These are phyloP conservation scores for Helicoverpa armigera DNA, from an alignment of 1,140 invertebrate species.

Conservation along the genomic window DNA sequence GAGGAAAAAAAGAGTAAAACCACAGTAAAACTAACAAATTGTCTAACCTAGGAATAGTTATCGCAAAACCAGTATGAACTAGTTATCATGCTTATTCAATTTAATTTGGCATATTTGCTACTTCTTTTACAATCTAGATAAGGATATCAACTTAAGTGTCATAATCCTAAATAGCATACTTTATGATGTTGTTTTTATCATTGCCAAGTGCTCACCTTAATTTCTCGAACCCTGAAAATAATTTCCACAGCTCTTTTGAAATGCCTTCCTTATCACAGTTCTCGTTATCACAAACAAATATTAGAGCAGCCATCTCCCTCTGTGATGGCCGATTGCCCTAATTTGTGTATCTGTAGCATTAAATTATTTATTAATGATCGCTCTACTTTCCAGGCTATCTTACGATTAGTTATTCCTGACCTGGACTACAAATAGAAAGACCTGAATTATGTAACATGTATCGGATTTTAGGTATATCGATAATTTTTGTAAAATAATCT, in stretches of 20 bases:
- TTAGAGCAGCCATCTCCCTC: slow-evolving; percentile 6
- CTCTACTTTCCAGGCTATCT: slow-evolving; percentile 21
- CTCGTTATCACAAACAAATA: not conserved
- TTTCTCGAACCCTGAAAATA: not conserved
- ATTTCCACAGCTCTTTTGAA: not conserved
- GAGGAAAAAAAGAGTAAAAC: too few species aligned
- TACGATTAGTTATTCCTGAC: slow-evolving; percentile 6
- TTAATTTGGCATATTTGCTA: not conserved
- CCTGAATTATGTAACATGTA: not conserved
- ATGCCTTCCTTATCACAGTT: not conserved
- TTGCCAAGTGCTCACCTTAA: not conserved
- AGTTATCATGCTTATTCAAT: too few species aligned
- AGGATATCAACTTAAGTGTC: not conserved
- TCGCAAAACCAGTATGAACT: too few species aligned
- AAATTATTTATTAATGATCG: slow-evolving; percentile 10
- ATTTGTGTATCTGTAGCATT: slow-evolving; percentile 16
- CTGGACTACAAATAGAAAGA: not conserved
- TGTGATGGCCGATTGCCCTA: slow-evolving; percentile 28
- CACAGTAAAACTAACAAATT: too few species aligned
- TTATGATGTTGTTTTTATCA: not conserved
- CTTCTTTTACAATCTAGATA: not conserved
- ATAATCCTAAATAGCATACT: not conserved
- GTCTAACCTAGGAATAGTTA: too few species aligned
- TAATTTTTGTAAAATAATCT: too few species aligned
- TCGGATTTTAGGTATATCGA: not conserved